These are phyloP conservation scores for Hyperopisus bebe DNA, from an alignment of 2,113 vertebrate species.

Conservation along the genomic window DNA sequence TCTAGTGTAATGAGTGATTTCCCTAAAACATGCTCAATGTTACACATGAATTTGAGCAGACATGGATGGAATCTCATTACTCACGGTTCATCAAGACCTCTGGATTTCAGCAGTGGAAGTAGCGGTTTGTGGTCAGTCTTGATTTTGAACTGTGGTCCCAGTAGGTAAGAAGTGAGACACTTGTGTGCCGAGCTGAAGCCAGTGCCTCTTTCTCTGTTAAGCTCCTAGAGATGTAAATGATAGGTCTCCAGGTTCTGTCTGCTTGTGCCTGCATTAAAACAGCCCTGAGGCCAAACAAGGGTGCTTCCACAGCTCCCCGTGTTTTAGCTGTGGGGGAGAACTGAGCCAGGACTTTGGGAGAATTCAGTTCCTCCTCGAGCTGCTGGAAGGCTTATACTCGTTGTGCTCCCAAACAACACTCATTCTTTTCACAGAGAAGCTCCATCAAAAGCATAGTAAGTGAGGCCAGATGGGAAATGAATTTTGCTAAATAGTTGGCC, in stretches of 20 bases:
- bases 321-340: not conserved
- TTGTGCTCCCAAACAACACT: not conserved
- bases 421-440: not conserved
- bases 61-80: not conserved
- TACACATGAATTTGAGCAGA: constrained; percentile 12
- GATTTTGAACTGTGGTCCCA: constrained; percentile 22
- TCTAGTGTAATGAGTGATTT: constrained; percentile 33
- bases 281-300: not conserved
- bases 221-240: constrained; percentile 3
- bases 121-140: constrained; percentile 32
- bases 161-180: not conserved
- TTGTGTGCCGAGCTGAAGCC: not conserved
- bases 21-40: constrained; percentile 26
- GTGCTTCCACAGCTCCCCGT: not conserved
- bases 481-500: constrained; percentile 26
- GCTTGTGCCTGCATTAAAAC: not conserved
- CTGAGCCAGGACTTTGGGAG: not conserved
- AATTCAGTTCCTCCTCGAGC: not conserved
- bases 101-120: constrained; percentile 27
- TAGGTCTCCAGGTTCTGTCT: not conserved
- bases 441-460: not conserved
- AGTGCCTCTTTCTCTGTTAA: constrained; percentile 27
- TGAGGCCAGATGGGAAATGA: constrained; percentile 8
- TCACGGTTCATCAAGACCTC: constrained; percentile 19
- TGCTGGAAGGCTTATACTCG: not conserved